Percentiles rank a stretch among this genome's conserved stretches.
phyloP scores from a whole-genome alignment of 2,113 vertebrate genomes.

The Collichthys lucidus region DNA sequence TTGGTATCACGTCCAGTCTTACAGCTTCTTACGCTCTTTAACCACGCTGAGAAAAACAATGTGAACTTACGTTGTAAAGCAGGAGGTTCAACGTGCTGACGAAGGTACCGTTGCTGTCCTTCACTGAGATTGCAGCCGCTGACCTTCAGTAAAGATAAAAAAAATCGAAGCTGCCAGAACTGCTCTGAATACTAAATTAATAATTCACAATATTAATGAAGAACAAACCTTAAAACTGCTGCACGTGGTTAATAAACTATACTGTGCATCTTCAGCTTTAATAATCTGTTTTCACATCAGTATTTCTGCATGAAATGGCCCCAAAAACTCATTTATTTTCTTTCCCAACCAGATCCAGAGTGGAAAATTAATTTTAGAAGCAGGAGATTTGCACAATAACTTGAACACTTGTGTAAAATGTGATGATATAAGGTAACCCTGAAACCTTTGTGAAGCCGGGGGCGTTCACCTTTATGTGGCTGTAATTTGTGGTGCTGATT shows the following conservation, averaged over 20 bases:
- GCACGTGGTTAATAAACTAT: not conserved
- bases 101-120: slow-evolving; percentile 97
- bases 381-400: not conserved
- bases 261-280: too few species aligned
- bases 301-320: too few species aligned
- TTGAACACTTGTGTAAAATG: not conserved
- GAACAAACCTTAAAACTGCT: not conserved
- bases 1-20: not conserved
- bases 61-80: slow-evolving; percentile 95
- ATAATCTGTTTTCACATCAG: not conserved
- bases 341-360: not conserved
- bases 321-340: not conserved
- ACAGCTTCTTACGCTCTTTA: too few species aligned
- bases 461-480: not conserved
- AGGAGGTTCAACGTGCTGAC: slow-evolving; percentile 97
- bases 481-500: too few species aligned
- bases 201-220: not conserved
- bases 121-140: slow-evolving; percentile 97
- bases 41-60: not conserved
- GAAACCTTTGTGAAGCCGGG: not conserved
- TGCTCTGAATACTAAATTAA: slow-evolving; percentile 1
- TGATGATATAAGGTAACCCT: not conserved
- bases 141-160: slow-evolving; percentile 85
- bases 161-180: slow-evolving; percentile 14
- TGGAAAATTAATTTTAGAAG: not conserved